Conservation (phyloP, 2,797 vertebrate genomes). For the Jordanella pulchra region DNA sequence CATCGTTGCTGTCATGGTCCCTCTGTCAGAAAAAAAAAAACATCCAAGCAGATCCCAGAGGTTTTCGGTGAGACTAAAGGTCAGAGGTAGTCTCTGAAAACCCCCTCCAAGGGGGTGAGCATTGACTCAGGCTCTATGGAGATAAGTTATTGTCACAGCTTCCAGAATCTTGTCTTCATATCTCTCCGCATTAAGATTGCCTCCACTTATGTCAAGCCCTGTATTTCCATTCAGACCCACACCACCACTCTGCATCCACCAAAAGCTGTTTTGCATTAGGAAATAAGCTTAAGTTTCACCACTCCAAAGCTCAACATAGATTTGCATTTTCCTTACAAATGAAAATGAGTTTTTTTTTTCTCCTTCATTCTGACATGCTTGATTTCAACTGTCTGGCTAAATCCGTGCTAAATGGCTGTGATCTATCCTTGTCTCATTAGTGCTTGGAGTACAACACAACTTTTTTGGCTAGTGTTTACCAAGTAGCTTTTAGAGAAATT, state of each 20-base stretch:
- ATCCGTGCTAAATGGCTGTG: neutral
- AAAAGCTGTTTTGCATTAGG: neutral
- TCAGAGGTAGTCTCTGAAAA: too few species aligned
- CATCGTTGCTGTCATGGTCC: too few species aligned
- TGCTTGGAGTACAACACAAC: neutral
- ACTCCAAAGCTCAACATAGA: neutral
- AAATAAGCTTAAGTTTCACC: neutral
- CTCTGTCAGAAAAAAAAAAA: too few species aligned
- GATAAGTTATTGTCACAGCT: too few species aligned
- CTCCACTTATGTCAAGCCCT: too few species aligned
- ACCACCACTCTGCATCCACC: neutral
- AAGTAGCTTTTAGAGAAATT: neutral
- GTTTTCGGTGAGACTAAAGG: neutral
- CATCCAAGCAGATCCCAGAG: too few species aligned
- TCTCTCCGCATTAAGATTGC: too few species aligned
- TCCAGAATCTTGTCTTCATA: too few species aligned
- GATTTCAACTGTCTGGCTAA: neutral
- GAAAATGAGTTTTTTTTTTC: neutral
- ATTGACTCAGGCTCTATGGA: too few species aligned
- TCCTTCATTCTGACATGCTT: neutral
- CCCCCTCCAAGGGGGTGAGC: too few species aligned
- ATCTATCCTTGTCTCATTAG: neutral
- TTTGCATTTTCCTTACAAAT: neutral
- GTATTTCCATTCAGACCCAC: neutral
- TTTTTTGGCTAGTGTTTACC: neutral